Conservation (phyloP, 1,140 invertebrate genomes). For the Pachyrhynchus sulphureomaculatus region DNA sequence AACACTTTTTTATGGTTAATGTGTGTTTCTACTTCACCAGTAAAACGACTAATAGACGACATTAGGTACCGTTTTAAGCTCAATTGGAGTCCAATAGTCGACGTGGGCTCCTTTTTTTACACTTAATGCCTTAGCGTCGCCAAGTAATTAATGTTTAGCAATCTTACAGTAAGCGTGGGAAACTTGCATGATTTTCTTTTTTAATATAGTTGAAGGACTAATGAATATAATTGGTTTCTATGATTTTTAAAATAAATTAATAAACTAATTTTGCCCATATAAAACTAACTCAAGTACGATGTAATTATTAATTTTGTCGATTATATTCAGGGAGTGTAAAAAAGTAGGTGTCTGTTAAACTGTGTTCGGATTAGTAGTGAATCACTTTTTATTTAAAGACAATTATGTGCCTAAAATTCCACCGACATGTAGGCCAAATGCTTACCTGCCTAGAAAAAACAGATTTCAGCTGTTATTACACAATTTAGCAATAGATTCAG, state of each 20-base stretch:
- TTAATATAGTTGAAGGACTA: not conserved
- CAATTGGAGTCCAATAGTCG: constrained; percentile 1
- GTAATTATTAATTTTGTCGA: not conserved
- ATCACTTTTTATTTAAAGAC: no score
- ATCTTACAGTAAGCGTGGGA: constrained; percentile 9
- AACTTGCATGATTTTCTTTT: constrained; percentile 9
- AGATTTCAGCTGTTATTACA: no score
- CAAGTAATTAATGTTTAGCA: constrained; percentile 13
- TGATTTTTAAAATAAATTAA: not conserved
- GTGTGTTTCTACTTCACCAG: not conserved
- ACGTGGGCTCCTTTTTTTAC: constrained; percentile 14
- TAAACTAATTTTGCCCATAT: not conserved
- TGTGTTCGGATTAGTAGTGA: no score
- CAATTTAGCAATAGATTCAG: no score
- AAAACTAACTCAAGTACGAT: not conserved
- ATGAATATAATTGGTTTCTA: not conserved
- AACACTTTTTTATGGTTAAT: not conserved
- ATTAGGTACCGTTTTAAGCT: constrained; percentile 21
- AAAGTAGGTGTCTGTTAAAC: no score
- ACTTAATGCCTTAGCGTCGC: constrained; percentile 10
- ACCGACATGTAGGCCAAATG: no score
- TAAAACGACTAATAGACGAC: constrained; percentile 14
- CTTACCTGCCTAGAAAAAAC: no score
- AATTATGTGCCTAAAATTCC: no score
- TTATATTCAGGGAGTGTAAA: no score